Conservation (phyloP, 2,888 invertebrate species). For the Drosophila paracracens region DNA sequence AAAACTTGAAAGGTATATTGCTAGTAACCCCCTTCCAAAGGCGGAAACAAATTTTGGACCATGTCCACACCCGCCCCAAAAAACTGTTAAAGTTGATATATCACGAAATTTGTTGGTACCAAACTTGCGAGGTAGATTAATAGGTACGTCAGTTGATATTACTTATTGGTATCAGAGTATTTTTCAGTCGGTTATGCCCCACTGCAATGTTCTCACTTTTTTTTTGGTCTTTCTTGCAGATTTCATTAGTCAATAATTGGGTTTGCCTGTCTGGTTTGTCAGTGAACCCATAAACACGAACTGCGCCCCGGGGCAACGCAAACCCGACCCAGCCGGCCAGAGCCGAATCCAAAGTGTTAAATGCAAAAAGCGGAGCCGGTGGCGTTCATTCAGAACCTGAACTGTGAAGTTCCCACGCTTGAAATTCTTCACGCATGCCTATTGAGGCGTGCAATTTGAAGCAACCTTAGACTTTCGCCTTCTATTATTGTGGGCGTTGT, state of each 20-base stretch:
- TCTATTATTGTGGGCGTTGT: slow-evolving; percentile 32
- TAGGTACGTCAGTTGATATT: not conserved
- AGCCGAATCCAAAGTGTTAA: slow-evolving; percentile 29
- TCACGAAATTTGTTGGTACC: not conserved
- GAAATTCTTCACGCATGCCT: slow-evolving; percentile 74
- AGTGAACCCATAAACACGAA: slow-evolving; percentile 73
- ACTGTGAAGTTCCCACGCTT: slow-evolving; percentile 67
- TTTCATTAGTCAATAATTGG: slow-evolving; percentile 81
- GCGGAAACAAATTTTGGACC: not conserved
- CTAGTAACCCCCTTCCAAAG: not conserved
- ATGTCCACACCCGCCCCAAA: not conserved
- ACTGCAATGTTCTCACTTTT: not conserved
- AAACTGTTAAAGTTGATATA: not conserved
- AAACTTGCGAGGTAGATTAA: not conserved
- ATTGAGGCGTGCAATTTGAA: slow-evolving; percentile 44
- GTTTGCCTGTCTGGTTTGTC: slow-evolving; percentile 76
- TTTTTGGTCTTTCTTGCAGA: slow-evolving; percentile 53
- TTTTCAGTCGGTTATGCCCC: not conserved
- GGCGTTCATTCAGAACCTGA: slow-evolving; percentile 68
- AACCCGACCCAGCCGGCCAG: slow-evolving; percentile 28
- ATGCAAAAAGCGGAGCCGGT: slow-evolving; percentile 40
- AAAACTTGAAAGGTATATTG: not conserved
- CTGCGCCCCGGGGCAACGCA: slow-evolving; percentile 57
- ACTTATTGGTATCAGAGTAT: slow-evolving; percentile 1
- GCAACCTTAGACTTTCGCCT: slow-evolving; percentile 70